These are phyloP conservation scores for Tetanocera ferruginea DNA, from an alignment of 2,888 invertebrate genomes.

Conservation along the genomic window DNA sequence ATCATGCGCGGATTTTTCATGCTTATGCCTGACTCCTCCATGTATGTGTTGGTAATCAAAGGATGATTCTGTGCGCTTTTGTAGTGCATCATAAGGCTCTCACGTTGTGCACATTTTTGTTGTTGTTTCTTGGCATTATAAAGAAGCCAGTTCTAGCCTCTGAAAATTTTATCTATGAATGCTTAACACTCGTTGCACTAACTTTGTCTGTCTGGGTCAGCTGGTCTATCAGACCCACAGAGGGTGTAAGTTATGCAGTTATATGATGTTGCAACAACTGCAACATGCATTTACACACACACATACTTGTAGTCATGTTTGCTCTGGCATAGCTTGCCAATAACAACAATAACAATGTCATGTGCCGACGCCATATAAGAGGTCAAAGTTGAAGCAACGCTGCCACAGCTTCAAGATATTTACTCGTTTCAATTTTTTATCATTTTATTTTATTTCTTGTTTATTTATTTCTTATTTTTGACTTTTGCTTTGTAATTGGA, in stretches of 20 bases:
- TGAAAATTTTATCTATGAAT: background rate
- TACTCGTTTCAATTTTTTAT: background rate
- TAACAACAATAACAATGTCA: slow-evolving; percentile 16
- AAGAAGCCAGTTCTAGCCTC: background rate
- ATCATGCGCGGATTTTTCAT: slow-evolving; percentile 9
- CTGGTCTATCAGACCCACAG: background rate
- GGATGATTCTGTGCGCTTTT: background rate
- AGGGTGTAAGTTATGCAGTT: slow-evolving; percentile 23
- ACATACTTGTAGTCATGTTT: background rate
- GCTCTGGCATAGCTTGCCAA: background rate
- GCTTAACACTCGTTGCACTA: background rate
- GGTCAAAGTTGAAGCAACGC: slow-evolving; percentile 27
- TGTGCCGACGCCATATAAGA: slow-evolving; percentile 11
- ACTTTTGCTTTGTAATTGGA: slow-evolving; percentile 32
- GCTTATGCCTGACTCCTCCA: background rate
- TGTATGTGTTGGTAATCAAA: background rate
- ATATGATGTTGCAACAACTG: background rate
- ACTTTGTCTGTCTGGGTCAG: background rate
- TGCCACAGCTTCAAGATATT: slow-evolving; percentile 3
- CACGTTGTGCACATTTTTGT: background rate
- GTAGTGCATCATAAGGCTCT: background rate
- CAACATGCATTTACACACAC: slow-evolving; percentile 5
- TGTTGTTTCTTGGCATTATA: background rate
- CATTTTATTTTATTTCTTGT: background rate
- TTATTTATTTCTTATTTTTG: background rate